phyloP scores from a whole-genome alignment of 2,888 invertebrate genomes.

The Amphiduros pacificus region DNA sequence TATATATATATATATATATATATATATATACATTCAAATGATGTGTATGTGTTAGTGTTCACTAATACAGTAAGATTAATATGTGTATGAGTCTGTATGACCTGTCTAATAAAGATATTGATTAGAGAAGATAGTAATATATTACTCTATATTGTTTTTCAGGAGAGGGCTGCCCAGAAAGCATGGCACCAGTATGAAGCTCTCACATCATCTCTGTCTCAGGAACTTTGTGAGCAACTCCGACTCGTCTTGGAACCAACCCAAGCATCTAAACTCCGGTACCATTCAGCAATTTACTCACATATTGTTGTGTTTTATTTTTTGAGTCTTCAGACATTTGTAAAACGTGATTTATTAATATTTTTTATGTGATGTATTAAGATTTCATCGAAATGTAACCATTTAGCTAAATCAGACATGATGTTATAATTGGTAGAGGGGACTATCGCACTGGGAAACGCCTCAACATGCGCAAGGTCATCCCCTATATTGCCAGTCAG shows the following conservation, averaged over 20 bases:
- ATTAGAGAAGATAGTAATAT: too few relatives aligned
- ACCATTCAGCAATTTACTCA: slow-evolving; percentile 19
- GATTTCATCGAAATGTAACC: too few relatives aligned
- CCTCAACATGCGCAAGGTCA: slow-evolving; percentile 97
- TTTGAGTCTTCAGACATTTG: background rate
- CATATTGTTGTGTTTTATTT: background rate
- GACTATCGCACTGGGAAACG: slow-evolving; percentile 96
- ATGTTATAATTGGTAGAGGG: slow-evolving; percentile 66
- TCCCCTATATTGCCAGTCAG: slow-evolving; percentile 98
- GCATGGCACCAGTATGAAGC: slow-evolving; percentile 58
- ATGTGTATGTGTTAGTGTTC: too few relatives aligned
- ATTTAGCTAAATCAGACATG: too few relatives aligned
- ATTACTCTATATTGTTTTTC: background rate
- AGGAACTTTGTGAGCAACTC: slow-evolving; percentile 89
- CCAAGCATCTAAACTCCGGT: slow-evolving; percentile 81
- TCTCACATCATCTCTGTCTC: slow-evolving; percentile 66
- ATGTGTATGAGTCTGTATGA: too few relatives aligned
- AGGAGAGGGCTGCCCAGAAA: slow-evolving; percentile 19
- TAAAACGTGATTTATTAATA: background rate
- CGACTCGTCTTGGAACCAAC: slow-evolving; percentile 94
- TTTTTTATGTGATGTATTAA: too few relatives aligned
- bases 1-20: too few relatives aligned
- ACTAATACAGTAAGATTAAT: too few relatives aligned
- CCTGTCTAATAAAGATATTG: too few relatives aligned
- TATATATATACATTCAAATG: too few relatives aligned